phyloP scores from a whole-genome alignment of 2,113 vertebrate genomes.

The Varanus salvator region DNA sequence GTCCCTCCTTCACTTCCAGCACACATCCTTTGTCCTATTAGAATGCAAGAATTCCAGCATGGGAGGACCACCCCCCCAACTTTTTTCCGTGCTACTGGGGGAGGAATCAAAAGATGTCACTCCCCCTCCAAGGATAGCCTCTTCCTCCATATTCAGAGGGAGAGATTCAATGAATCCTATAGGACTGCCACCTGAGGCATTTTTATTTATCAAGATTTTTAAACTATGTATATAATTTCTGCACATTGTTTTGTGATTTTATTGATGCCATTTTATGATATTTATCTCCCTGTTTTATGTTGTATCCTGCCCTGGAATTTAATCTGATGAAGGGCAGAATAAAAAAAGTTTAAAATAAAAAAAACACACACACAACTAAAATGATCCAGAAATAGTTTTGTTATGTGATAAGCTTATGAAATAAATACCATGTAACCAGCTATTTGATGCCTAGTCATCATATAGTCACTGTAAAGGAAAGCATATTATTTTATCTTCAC shows the following conservation, averaged over 20 bases:
- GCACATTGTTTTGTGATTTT: background rate
- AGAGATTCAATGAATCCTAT: background rate
- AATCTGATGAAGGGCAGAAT: background rate
- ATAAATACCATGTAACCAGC: background rate
- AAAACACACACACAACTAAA: background rate
- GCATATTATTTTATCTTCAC: background rate
- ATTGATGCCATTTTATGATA: background rate
- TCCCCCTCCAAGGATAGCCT: too few species aligned
- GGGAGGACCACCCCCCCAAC: too few species aligned
- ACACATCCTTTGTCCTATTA: too few species aligned
- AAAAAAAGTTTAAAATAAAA: background rate
- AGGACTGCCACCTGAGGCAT: background rate
- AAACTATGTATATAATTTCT: background rate
- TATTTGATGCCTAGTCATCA: background rate
- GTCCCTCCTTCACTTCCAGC: too few species aligned
- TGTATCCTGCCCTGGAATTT: background rate
- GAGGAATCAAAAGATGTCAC: too few species aligned
- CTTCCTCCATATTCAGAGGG: too few species aligned
- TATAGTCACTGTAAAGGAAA: background rate
- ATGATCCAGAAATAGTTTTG: background rate
- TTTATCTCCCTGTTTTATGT: background rate
- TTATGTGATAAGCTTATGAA: background rate
- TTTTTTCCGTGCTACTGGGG: too few species aligned
- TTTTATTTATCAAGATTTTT: background rate
- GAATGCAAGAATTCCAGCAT: too few species aligned